Percentiles rank a stretch among this genome's conserved stretches.
phyloP scores from a whole-genome alignment of 2,888 invertebrate genomes.

The Epirrhoe alternata region DNA sequence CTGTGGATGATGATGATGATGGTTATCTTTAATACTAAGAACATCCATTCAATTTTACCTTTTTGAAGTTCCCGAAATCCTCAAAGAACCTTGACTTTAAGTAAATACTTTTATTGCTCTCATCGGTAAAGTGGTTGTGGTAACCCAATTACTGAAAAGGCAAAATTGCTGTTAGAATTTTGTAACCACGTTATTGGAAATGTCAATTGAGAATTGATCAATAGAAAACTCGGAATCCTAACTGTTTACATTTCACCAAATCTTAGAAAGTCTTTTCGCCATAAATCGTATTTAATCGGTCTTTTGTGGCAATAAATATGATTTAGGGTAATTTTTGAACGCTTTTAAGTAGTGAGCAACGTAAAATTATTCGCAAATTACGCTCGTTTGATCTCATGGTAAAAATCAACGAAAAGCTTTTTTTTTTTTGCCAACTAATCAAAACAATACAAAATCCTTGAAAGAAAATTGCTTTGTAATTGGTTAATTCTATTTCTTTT shows the following conservation, averaged over 20 bases:
- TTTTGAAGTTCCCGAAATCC: background rate
- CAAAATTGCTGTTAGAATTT: background rate
- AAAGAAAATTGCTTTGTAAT: conserved; percentile 13
- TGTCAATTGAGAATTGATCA: background rate
- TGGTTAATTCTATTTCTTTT: conserved; percentile 5
- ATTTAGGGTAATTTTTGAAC: no score
- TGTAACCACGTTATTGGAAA: conserved; percentile 1
- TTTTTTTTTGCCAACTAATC: background rate
- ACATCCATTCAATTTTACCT: background rate
- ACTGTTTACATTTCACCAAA: no score
- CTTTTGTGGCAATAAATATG: no score
- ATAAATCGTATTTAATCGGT: no score
- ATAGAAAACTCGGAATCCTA: background rate
- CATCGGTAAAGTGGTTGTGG: background rate
- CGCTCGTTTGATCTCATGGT: background rate
- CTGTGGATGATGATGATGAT: no score
- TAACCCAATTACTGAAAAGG: background rate
- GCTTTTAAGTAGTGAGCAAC: background rate
- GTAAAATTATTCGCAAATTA: background rate
- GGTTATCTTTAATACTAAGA: no score
- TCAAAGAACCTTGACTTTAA: conserved; percentile 2
- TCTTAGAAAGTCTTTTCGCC: no score
- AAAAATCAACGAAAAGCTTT: background rate
- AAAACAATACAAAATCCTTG: background rate
- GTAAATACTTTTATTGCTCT: conserved; percentile 7